These are phyloP conservation scores for Coenobita brevimanus DNA, from an alignment of 1,140 invertebrate genomes.

Conservation along the genomic window DNA sequence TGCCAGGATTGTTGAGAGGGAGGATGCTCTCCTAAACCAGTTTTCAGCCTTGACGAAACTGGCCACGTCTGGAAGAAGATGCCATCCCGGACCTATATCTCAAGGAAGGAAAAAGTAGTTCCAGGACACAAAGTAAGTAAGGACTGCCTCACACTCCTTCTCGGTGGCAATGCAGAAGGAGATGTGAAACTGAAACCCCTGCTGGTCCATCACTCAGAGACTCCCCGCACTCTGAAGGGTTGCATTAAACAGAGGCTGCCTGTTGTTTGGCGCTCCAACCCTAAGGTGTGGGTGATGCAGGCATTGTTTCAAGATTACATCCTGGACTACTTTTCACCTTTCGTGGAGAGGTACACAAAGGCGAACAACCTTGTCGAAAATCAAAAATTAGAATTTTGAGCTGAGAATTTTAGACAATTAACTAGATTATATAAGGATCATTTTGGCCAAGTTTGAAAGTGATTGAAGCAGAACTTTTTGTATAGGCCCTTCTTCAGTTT, in stretches of 20 bases:
- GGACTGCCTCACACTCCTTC: background rate
- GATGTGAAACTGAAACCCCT: conserved; percentile 7
- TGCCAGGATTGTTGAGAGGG: conserved; percentile 15
- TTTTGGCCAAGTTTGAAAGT: no score
- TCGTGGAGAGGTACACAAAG: background rate
- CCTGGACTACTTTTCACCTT: conserved; percentile 3
- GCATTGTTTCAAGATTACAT: background rate
- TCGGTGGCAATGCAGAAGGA: background rate
- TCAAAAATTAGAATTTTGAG: no score
- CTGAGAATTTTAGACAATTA: no score
- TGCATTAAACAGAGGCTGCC: conserved; percentile 6
- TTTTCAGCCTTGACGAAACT: no score
- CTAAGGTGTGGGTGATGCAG: background rate
- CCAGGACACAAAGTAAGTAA: background rate
- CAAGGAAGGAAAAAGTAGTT: background rate
- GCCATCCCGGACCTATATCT: no score
- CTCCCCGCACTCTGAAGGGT: background rate
- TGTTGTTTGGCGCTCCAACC: background rate
- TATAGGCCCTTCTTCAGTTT: no score
- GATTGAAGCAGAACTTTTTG: no score
- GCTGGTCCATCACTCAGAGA: background rate
- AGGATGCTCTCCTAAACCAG: no score
- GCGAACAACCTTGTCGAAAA: conserved; percentile 20
- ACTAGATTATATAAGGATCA: no score
- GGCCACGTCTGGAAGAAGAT: no score